Base-by-base conservation (phyloP, 2,888 invertebrate genomes). In the Hymenopus coronatus region DNA sequence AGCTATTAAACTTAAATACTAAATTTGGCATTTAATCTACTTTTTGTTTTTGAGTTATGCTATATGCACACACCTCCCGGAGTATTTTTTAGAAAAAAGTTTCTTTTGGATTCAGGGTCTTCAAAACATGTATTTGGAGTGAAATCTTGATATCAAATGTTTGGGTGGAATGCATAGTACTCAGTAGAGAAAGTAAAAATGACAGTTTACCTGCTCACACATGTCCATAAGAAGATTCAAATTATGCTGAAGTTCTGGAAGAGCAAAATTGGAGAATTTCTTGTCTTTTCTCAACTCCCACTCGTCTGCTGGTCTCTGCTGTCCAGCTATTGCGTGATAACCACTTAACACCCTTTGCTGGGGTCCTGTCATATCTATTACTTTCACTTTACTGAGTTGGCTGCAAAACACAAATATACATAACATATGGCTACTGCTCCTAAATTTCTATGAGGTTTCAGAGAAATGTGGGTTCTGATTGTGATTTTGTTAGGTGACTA, bases 331-430 rank as follows among this genome's bases (percentile, higher is more conserved):
- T 0, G 98, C 98, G 93, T 98, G 98, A 93, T 99, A 99, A 0
- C 98, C 98, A 92, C 97, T 97, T 3, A 98, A 94, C 82, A 99
- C 97, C 89, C 98, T 95, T 92, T 97, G 97, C 93, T 99, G 98
- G 0, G 97, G 98, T 0, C 99, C 99, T 12, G 99, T 99, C 98
- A 99, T 98, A 93, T 99, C 99, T 91, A 99, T 99, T 20, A 99
- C 99, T 91, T 99, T 99, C 83, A 98, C 98, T 93, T 97, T 97
- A 70, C 96, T 96, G 87, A 98, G 93, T 91, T 97, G 96, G 92
- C 94, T 95, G 90, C 91, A 89, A 40, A 25, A 82, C 15, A 28
- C 30, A 30, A 30, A 30, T n/a, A 46, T 84, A 30, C 30, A 84
- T 25, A 20, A 14, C 8, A 81, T 7, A 27, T n/a, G 1, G n/a